Evolutionary conservation across 2,113 vertebrate genomes (phyloP), one percentile per base, ranked within the genome.

Genomic region (Sinocyclocheilus anshuiensis): DNA sequence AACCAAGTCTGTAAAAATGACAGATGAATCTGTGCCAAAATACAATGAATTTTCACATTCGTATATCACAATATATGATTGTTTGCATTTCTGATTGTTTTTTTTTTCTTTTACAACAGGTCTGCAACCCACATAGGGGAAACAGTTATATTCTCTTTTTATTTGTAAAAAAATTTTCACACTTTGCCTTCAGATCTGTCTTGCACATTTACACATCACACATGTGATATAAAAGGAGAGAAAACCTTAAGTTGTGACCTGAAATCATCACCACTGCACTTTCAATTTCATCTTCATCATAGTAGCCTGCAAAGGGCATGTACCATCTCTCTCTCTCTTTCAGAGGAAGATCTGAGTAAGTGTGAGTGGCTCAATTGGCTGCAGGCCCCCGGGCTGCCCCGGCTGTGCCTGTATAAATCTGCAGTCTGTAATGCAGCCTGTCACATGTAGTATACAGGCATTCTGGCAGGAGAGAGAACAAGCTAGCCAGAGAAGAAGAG

Each of bases 311-410:
- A 81, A 81, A 81, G 39, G 22, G 59, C 57, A 69, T 87, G 42
- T 57, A 48, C 39, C 71, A 55, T 57, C 39, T 36, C 26, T n/a
- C 29, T 69, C 24, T 72, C 50, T 53, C 13, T 53, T 53, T 65
- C 83, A 91, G 93, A 93, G 91, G 92, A 93, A 92, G 93, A 93
- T 94, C 94, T 91, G 92, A 94, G 93, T 93, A 93, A 94, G 93
- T 93, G 92, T 83, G 89, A 92, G 91, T 90, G 91, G 91, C 89
- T 88, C 90, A 88, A 92, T 86, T 91, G 90, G 91, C 92, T 92
- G 90, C 85, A 88, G 93, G 93, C 92, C 92, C 65, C 87, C 67
- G 87, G 91, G 93, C 91, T 92, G 93, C 90, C 92, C 94, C 92
- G 87, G 90, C 93, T 92, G 91, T 90, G 92, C 86, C 89, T 89